phyloP scores from a whole-genome alignment of 2,797 vertebrate genomes.

The Chelidonichthys spinosus region DNA sequence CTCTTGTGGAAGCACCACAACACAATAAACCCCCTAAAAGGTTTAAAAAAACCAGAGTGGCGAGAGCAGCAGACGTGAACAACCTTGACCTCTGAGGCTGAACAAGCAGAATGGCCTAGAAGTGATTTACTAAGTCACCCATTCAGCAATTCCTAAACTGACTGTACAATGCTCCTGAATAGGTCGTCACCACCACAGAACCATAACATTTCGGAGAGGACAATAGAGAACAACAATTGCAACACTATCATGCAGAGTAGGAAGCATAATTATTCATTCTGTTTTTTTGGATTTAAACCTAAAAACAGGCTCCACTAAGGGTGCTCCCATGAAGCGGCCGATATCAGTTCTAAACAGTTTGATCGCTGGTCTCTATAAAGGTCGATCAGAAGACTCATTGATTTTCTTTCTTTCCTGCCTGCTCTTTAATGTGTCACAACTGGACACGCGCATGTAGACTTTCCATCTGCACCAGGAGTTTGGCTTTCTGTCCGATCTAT shows the following conservation, averaged over 20 bases:
- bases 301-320: not conserved
- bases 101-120: constrained; percentile 76
- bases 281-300: constrained; percentile 13
- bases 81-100: constrained; percentile 53
- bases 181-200: constrained; percentile 42
- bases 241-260: constrained; percentile 25
- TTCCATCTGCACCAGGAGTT: no score
- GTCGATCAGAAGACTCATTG: no score
- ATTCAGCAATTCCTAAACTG: constrained; percentile 56
- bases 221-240: constrained; percentile 47
- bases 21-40: not conserved
- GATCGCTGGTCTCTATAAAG: no score
- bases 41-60: constrained; percentile 1
- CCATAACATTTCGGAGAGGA: constrained; percentile 50
- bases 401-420: no score
- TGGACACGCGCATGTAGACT: no score
- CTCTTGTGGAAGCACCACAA: not conserved
- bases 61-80: constrained; percentile 34
- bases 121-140: constrained; percentile 62
- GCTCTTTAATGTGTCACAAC: no score
- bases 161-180: constrained; percentile 62
- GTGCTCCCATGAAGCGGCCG: no score
- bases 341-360: no score
- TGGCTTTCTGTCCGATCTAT: no score
- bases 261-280: constrained; percentile 11